These are phyloP conservation scores for Brachycybe producta DNA, from an alignment of 2,888 invertebrate genomes.

Conservation along the genomic window DNA sequence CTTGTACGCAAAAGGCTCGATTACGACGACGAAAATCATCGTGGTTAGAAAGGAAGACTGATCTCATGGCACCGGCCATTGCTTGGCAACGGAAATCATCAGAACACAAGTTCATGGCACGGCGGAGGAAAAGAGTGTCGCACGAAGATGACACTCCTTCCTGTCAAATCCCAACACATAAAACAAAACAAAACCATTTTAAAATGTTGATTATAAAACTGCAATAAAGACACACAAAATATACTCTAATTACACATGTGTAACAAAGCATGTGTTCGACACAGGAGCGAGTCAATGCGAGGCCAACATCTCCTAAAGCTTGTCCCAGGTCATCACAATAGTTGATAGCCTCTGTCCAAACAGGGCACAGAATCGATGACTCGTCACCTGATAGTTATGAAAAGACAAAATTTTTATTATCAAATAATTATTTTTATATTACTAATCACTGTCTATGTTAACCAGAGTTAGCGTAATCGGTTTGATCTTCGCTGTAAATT, in stretches of 20 bases:
- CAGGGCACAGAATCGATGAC: slow-evolving; percentile 2
- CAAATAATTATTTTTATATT: no score
- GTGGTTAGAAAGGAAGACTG: slow-evolving; percentile 17
- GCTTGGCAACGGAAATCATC: slow-evolving; percentile 16
- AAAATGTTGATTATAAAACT: slow-evolving; percentile 2
- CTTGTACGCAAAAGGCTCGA: slow-evolving; percentile 1
- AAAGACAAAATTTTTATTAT: no score
- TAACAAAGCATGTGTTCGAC: slow-evolving; percentile 16
- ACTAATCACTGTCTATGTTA: no score
- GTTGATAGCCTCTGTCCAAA: slow-evolving; percentile 2
- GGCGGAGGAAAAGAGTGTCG: slow-evolving; percentile 5
- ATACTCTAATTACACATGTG: slow-evolving; percentile 12
- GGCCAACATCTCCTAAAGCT: slow-evolving; percentile 14
- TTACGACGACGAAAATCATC: slow-evolving; percentile 11
- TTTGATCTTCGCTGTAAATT: no score
- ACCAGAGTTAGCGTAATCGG: no score
- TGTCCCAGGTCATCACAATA: slow-evolving; percentile 14
- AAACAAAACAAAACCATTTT: not conserved
- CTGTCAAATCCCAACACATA: not conserved
- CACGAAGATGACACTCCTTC: not conserved
- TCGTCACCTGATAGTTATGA: not conserved
- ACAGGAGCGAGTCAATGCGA: slow-evolving; percentile 10
- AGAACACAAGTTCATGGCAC: slow-evolving; percentile 1
- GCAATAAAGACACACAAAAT: not conserved
- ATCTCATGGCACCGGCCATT: slow-evolving; percentile 16